A percentile compares a stretch with the other conserved stretches of the same genome.
Evolutionary conservation across 2,797 vertebrate species (phyloP).

Genomic region (Coregonus suidteri): DNA sequence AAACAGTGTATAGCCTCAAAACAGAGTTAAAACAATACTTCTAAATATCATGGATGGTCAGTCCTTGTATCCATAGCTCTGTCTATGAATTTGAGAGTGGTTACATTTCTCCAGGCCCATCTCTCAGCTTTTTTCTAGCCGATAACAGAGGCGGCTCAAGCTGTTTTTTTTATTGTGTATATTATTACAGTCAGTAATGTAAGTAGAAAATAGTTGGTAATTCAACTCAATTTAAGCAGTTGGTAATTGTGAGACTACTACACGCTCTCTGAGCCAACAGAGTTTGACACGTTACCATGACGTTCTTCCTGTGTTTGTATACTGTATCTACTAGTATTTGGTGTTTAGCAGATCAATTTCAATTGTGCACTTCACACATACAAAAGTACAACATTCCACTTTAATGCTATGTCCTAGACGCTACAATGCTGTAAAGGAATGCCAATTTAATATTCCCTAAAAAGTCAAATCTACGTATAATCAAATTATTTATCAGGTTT

Average conservation of each 20-base stretch:
- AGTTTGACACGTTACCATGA: not conserved
- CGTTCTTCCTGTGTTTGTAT: not conserved
- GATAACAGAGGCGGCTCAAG: not conserved
- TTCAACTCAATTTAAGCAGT: not conserved
- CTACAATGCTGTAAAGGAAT: not conserved
- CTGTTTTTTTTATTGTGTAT: not conserved
- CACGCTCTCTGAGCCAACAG: not conserved
- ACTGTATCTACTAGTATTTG: not conserved
- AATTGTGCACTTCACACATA: slow-evolving; percentile 2
- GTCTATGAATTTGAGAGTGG: too few relatives aligned
- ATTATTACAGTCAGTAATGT: not conserved
- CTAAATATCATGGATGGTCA: too few relatives aligned
- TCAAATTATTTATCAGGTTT: not conserved
- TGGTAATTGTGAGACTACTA: not conserved
- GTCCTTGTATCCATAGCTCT: too few relatives aligned
- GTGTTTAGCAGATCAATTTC: not conserved
- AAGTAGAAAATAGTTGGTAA: not conserved
- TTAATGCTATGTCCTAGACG: not conserved
- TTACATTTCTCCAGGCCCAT: not conserved
- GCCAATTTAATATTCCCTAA: not conserved
- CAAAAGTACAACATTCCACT: not conserved
- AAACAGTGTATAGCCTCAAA: too few relatives aligned
- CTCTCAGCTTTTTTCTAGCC: not conserved
- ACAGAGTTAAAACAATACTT: too few relatives aligned
- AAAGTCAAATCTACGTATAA: not conserved